Evolutionary conservation across 2,797 vertebrate genomes (phyloP).

Genomic region (Monodelphis domestica): DNA sequence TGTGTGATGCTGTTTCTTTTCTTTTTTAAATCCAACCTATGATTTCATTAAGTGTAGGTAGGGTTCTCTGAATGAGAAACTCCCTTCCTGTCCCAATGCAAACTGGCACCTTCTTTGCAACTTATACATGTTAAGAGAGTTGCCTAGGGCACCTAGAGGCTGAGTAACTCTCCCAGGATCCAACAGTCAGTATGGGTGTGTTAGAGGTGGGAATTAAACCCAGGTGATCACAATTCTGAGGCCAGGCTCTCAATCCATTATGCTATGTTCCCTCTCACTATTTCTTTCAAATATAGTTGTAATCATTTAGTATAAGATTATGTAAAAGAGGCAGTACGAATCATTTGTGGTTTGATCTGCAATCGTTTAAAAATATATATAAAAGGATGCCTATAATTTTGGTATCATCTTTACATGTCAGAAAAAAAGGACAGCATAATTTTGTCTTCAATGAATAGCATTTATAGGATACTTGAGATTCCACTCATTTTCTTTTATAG

Average conservation of each 20-base stretch:
- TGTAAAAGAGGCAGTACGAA: background rate
- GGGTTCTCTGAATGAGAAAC: background rate
- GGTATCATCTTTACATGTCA: slow-evolving; percentile 5
- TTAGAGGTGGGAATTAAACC: background rate
- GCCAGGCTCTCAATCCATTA: background rate
- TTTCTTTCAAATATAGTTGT: slow-evolving; percentile 47
- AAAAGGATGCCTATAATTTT: slow-evolving; percentile 14
- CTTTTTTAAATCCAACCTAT: background rate
- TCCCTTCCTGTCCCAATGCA: background rate
- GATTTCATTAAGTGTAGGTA: background rate
- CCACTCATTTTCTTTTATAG: background rate
- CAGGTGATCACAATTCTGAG: background rate
- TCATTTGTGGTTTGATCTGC: background rate
- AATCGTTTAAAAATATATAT: background rate
- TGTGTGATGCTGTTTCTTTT: background rate
- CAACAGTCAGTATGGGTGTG: background rate
- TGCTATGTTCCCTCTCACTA: background rate
- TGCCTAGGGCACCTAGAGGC: background rate
- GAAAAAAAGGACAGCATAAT: background rate
- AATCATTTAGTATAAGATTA: background rate
- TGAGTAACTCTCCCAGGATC: background rate
- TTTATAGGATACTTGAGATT: background rate
- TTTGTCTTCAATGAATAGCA: background rate
- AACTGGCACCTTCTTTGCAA: background rate
- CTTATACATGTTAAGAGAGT: background rate